phyloP scores from a whole-genome alignment of 1,140 invertebrate species.

The Drosophila kohkoa region DNA sequence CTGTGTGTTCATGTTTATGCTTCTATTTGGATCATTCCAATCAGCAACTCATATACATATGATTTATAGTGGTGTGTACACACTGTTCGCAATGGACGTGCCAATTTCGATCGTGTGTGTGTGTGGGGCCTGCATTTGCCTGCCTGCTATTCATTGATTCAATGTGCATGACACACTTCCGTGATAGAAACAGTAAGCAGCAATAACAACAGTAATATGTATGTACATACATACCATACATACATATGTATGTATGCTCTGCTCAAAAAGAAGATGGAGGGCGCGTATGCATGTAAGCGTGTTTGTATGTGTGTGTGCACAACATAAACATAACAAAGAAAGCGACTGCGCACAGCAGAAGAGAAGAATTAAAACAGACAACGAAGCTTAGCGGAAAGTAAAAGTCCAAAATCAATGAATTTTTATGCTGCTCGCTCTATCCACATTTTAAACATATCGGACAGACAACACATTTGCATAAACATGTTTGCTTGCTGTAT shows the following conservation, averaged over 20 bases:
- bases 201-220: constrained; percentile 14
- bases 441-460: constrained; percentile 8
- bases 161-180: constrained; percentile 43
- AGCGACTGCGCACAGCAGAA: constrained; percentile 27
- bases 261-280: background rate
- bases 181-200: constrained; percentile 25
- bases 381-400: constrained; percentile 60
- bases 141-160: constrained; percentile 27
- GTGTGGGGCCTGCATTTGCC: constrained; percentile 22
- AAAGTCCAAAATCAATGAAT: constrained; percentile 75
- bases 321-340: constrained; percentile 42
- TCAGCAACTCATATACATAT: constrained; percentile 20
- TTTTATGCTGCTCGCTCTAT: constrained; percentile 10
- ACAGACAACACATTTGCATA: constrained; percentile 2
- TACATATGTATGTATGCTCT: background rate
- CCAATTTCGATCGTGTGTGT: constrained; percentile 23
- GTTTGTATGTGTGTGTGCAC: constrained; percentile 16
- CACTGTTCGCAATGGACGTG: constrained; percentile 18
- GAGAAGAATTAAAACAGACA: constrained; percentile 41
- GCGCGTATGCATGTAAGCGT: constrained; percentile 2
- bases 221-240: constrained; percentile 1
- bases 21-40: constrained; percentile 23
- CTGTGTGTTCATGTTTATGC: background rate
- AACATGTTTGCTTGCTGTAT: constrained; percentile 4
- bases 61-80: constrained; percentile 31